Evolutionary conservation across 1,140 invertebrate genomes (phyloP).

Genomic region (Musca domestica): DNA sequence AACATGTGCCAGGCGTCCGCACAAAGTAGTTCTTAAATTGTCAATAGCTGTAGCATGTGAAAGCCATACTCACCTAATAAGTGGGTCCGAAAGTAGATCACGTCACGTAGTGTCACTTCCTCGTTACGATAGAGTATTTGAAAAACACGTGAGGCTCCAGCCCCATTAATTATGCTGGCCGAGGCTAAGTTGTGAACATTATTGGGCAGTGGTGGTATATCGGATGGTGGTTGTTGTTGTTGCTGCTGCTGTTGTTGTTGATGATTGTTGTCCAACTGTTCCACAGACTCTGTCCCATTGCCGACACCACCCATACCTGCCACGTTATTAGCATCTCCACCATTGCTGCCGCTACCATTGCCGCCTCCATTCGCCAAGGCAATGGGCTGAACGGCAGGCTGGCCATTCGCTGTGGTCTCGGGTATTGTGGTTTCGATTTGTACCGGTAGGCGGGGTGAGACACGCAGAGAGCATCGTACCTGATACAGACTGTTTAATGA

Average conservation of each 20-base stretch:
- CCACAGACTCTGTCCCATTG: conserved; percentile 49
- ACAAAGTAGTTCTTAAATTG: too few species aligned
- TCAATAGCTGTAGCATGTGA: too few species aligned
- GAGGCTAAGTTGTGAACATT: conserved; percentile 35
- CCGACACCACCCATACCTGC: conserved; percentile 25
- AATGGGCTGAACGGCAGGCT: conserved; percentile 45
- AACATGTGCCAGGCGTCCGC: too few species aligned
- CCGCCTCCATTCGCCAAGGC: conserved; percentile 13
- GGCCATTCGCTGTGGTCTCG: conserved; percentile 34
- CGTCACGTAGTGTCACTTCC: conserved; percentile 86
- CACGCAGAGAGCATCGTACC: conserved; percentile 79
- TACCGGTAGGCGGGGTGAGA: conserved; percentile 83
- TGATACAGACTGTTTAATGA: conserved; percentile 77
- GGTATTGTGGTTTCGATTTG: conserved; percentile 75
- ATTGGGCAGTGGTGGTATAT: conserved; percentile 28
- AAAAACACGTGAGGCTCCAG: conserved; percentile 87
- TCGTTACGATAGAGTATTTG: conserved; percentile 95
- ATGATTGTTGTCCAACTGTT: too few species aligned
- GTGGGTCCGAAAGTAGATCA: conserved; percentile 86
- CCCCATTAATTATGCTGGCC: conserved; percentile 73
- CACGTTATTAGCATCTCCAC: conserved; percentile 33
- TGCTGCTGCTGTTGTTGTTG: conserved; percentile 23
- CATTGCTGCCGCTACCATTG: conserved; percentile 30
- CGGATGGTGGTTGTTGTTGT: conserved; percentile 38
- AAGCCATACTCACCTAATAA: conserved; percentile 62